Conservation (phyloP, 2,113 vertebrate genomes). For the Oncorhynchus clarkii region DNA sequence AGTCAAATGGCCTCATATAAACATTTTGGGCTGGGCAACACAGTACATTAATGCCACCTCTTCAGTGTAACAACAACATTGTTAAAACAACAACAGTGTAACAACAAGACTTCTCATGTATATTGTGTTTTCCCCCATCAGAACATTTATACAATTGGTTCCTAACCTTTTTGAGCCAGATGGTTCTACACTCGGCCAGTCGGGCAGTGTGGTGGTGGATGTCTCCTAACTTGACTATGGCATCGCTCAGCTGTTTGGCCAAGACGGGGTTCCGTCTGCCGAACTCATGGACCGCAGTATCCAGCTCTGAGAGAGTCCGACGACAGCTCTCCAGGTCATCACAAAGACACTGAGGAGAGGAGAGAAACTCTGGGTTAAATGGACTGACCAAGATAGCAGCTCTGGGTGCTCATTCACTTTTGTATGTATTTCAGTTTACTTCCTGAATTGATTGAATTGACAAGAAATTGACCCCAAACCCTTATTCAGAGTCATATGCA, state of each 20-base stretch:
- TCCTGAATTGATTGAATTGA: background rate
- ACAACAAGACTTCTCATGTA: background rate
- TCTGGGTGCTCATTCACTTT: no score
- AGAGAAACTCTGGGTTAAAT: background rate
- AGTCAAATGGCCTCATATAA: background rate
- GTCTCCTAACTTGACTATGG: constrained; percentile 81
- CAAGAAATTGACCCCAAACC: background rate
- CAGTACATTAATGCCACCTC: background rate
- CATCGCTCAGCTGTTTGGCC: constrained; percentile 82
- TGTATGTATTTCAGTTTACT: background rate
- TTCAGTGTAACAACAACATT: background rate
- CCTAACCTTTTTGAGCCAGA: constrained; percentile 85
- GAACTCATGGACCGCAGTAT: constrained; percentile 83
- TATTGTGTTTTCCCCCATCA: background rate
- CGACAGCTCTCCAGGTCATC: constrained; percentile 84
- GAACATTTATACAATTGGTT: background rate
- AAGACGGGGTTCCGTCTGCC: constrained; percentile 78
- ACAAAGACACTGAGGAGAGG: constrained; percentile 72
- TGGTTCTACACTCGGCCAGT: constrained; percentile 80
- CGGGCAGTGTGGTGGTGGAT: constrained; percentile 82
- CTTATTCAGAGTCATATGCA: background rate
- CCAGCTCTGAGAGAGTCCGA: constrained; percentile 79
- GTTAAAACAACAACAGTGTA: background rate
- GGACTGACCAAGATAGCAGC: no score
- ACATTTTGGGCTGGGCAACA: background rate